Conservation (phyloP, 2,888 invertebrate species). For the Ceriagrion tenellum region DNA sequence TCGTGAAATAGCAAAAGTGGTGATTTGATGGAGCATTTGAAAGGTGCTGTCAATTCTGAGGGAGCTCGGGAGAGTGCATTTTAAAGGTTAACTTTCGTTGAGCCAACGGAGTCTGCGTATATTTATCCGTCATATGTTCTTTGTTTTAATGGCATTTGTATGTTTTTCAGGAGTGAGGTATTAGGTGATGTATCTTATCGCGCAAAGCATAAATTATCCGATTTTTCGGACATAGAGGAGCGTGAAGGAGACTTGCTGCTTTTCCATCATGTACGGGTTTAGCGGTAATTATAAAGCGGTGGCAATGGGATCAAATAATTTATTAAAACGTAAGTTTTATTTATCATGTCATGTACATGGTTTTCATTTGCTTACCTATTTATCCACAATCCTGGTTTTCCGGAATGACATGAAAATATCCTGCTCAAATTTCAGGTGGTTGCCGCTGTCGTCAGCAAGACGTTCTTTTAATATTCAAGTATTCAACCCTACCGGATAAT, state of each 20-base stretch:
- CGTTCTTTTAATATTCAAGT: conserved; percentile 42
- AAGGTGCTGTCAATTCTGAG: not conserved
- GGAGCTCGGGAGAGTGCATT: not conserved
- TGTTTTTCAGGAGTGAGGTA: conserved; percentile 35
- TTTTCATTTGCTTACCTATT: not conserved
- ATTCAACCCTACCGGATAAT: conserved; percentile 2
- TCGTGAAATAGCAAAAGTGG: not conserved
- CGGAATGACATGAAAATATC: not conserved
- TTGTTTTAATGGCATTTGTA: not conserved
- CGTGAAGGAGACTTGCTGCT: not conserved
- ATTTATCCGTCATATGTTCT: not conserved
- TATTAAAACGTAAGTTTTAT: conserved; percentile 49
- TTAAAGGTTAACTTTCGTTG: not conserved
- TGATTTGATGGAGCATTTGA: not conserved
- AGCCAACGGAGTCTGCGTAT: not conserved
- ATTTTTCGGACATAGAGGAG: conserved; percentile 39
- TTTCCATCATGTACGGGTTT: conserved; percentile 57
- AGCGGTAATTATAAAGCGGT: conserved; percentile 61
- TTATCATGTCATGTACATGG: too few species aligned
- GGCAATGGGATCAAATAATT: conserved; percentile 64
- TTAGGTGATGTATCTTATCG: conserved; percentile 36
- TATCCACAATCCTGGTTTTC: not conserved
- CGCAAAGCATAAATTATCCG: conserved; percentile 23
- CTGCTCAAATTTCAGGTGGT: conserved; percentile 43
- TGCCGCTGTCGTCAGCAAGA: conserved; percentile 57